Base-by-base conservation (phyloP, 2,888 invertebrate genomes). In the Drosophila eohydei region DNA sequence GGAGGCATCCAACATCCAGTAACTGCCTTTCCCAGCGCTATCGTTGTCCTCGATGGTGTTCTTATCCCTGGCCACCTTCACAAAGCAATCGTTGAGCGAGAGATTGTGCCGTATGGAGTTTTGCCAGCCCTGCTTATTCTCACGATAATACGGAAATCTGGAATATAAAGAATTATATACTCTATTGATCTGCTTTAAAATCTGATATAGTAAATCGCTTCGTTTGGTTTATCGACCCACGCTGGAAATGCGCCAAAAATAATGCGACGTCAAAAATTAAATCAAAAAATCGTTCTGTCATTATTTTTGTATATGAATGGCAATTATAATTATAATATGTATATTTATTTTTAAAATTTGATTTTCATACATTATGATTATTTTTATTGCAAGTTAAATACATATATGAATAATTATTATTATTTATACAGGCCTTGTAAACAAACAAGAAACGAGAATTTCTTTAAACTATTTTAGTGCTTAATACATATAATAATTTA, bases 41-140 rank as follows among this genome's bases (percentile, higher is more conserved):
- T 92, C 91, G 26, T 90, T 92, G 6, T 93, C 93, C 30, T 92
- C 91, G 48, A 91, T 92, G 6, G 91, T 91, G 58, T 92, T 92
- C 71, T 93, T 93, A 63, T 93, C 93, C 9, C 93, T 87, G 1
- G 93, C 87, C 32, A 97, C 95, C 93, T 97, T 97, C 36, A 97
- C 95, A 91, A 97, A 97, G 92, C 97, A 97, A 91, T 97, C 96
- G 93, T 97, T 97, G 67, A 97, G 93, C 71, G 95, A 96, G 41
- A 97, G 94, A 93, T 97, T 97, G 90, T 97, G 97, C 0, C 97
- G 93, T 68, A 97, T 97, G 56, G 96, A 96, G 92, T 97, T 97
- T 91, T 97, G 97, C 96, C 96, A 96, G 36, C 95, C 96, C 91
- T 97, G 97, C 80, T 96, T 96, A 91, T 97, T 97, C 88, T 97